Evolutionary conservation across 2,113 vertebrate genomes (phyloP), one percentile per base, ranked within the genome.

Genomic region (Geothlypis trichas): DNA sequence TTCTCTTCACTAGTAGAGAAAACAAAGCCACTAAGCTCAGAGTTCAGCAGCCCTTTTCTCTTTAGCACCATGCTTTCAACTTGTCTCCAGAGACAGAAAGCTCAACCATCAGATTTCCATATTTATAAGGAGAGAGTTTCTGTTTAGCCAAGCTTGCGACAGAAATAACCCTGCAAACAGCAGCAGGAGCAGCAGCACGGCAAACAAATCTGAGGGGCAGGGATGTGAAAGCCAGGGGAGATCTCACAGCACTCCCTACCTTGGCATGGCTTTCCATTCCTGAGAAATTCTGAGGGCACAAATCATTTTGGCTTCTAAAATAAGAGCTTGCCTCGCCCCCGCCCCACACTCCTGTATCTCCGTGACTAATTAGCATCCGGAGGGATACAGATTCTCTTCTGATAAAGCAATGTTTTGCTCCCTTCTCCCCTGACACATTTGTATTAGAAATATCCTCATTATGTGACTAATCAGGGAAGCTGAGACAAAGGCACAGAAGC

Each of bases 371-470:
- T 94, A 86, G 75, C 83, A 95, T 90, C 88, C 1, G 0, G 41
- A 63, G 67, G 49, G 79, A 93, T 88, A 87, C 24, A 93, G 95
- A 93, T 94, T 90, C 51, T 85, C 82, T 76, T 90, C 68, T 77
- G 79, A 92, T 65, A 78, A 93, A 86, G 68, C 0, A 1, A 9
- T 68, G 42, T 63, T 95, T 90, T 85, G 75, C 35, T 94, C 47
- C 37, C 47, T 80, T 93, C 35, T 94, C 92, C 84, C 90, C 65
- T 91, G 87, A 88, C 65, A 95, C 14, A 2, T 59, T 89, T 74
- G 72, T 94, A 90, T 94, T 86, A 96, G 95, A 94, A 93, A 90
- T 81, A 94, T 65, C 61, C 63, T 96, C 57, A 88, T 92, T 96
- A 95, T 15, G 68, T 72, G 96, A 87, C 79, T 96, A 92, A 95